A percentile compares a stretch with the other conserved stretches of the same genome.
Evolutionary conservation across 2,113 vertebrate species (phyloP).

Genomic region (Hemibagrus wyckioides): DNA sequence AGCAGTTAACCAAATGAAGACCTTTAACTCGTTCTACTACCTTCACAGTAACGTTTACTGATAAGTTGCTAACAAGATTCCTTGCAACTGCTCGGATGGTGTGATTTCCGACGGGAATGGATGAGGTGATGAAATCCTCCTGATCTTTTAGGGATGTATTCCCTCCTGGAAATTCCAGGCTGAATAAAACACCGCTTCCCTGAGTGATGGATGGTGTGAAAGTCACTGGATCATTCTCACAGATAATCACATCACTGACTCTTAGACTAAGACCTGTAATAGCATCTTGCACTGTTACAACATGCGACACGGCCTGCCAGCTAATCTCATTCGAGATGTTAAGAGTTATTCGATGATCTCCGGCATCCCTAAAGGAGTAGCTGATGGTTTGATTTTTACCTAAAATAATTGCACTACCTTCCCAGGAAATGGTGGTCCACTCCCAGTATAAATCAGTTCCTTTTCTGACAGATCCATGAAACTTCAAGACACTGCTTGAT

Average conservation of each 20-base stretch:
- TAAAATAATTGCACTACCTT: slow-evolving; percentile 16
- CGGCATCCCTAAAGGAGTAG: slow-evolving; percentile 60
- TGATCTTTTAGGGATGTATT: slow-evolving; percentile 40
- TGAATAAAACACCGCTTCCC: slow-evolving; percentile 69
- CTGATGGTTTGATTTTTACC: slow-evolving; percentile 51
- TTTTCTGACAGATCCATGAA: slow-evolving; percentile 56
- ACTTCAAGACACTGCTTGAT: slow-evolving; percentile 44
- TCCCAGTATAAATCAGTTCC: slow-evolving; percentile 70
- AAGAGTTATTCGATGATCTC: slow-evolving; percentile 65
- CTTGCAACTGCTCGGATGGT: slow-evolving; percentile 61
- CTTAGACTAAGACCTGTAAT: slow-evolving; percentile 65
- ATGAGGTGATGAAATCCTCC: slow-evolving; percentile 55
- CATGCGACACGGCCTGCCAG: slow-evolving; percentile 65
- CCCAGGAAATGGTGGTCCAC: slow-evolving; percentile 60
- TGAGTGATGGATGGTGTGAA: slow-evolving; percentile 61
- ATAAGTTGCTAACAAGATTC: slow-evolving; percentile 67
- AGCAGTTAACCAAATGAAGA: slow-evolving; percentile 66
- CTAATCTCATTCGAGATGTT: slow-evolving; percentile 74
- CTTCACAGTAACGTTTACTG: slow-evolving; percentile 53
- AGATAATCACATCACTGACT: slow-evolving; percentile 57
- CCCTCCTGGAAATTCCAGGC: slow-evolving; percentile 59
- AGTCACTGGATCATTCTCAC: slow-evolving; percentile 58
- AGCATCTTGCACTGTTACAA: slow-evolving; percentile 65
- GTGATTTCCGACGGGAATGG: slow-evolving; percentile 64
- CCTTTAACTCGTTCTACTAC: slow-evolving; percentile 67